These are phyloP conservation scores for Verasper variegatus DNA, from an alignment of 2,113 vertebrate species.

Conservation along the genomic window DNA sequence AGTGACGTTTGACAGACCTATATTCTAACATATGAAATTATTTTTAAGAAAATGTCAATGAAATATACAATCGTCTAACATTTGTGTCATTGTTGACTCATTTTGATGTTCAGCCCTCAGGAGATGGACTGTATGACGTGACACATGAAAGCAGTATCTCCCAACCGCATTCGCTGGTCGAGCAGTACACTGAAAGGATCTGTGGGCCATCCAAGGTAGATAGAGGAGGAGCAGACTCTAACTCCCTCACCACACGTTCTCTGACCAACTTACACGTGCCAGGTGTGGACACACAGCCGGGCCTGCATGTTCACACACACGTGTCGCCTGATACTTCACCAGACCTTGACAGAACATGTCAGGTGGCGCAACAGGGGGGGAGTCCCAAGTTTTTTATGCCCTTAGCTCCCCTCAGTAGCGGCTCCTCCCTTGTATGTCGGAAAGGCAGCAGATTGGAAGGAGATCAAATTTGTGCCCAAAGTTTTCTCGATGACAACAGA, in stretches of 20 bases:
- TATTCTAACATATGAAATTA: background rate
- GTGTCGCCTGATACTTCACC: conserved; percentile 29
- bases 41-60: background rate
- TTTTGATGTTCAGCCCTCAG: conserved; percentile 53
- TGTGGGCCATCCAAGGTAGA: conserved; percentile 17
- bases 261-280: conserved; percentile 21
- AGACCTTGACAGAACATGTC: conserved; percentile 40
- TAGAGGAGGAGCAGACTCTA: conserved; percentile 19
- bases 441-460: conserved; percentile 55
- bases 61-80: background rate
- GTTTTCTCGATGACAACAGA: conserved; percentile 54
- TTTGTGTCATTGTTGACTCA: background rate
- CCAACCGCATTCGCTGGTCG: background rate
- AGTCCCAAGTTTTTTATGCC: conserved; percentile 72
- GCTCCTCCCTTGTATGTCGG: conserved; percentile 40
- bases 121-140: conserved; percentile 63
- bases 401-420: conserved; percentile 62
- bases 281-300: conserved; percentile 35
- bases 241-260: background rate
- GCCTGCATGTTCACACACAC: conserved; percentile 10
- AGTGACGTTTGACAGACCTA: background rate
- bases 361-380: conserved; percentile 36
- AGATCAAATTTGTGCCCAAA: conserved; percentile 45
- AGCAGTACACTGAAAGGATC: conserved; percentile 44
- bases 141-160: conserved; percentile 32